Evolutionary conservation across 2,888 invertebrate species (phyloP).

Genomic region (Drosophila kambysellisi): DNA sequence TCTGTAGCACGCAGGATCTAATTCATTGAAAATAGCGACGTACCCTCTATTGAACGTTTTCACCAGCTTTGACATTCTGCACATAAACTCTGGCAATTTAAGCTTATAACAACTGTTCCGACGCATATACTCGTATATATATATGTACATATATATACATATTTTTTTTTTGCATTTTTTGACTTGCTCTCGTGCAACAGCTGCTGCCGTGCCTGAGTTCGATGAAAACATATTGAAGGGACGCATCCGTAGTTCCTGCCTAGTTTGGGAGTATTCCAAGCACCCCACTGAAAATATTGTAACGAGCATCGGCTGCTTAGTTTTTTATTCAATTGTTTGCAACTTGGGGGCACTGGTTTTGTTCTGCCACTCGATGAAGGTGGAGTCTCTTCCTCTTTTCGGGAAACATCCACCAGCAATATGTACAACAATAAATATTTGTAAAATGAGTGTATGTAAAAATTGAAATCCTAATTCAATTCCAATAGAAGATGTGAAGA

Average conservation of each 20-base stretch:
- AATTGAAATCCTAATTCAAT: background rate
- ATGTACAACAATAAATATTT: conserved; percentile 7
- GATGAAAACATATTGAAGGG: conserved; percentile 72
- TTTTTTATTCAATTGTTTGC: conserved; percentile 21
- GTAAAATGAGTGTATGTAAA: background rate
- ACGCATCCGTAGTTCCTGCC: conserved; percentile 33
- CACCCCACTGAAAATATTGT: conserved; percentile 39
- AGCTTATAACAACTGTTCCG: conserved; percentile 71
- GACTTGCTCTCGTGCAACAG: conserved; percentile 56
- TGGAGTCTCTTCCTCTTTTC: background rate
- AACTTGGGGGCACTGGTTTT: background rate
- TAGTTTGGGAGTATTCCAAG: conserved; percentile 19
- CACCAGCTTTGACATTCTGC: conserved; percentile 69
- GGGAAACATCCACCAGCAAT: conserved; percentile 8
- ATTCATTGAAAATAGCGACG: conserved; percentile 47
- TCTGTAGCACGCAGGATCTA: conserved; percentile 25
- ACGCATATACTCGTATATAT: conserved; percentile 13
- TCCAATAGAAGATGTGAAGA: background rate
- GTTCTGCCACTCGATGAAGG: background rate
- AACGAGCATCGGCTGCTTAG: conserved; percentile 25
- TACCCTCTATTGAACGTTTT: conserved; percentile 21
- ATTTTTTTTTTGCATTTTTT: conserved; percentile 16
- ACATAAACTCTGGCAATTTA: conserved; percentile 71
- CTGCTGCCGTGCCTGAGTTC: conserved; percentile 67
- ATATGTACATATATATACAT: too few relatives aligned